phyloP scores from a whole-genome alignment of 1,140 invertebrate genomes.

The Solenopsis fugax region DNA sequence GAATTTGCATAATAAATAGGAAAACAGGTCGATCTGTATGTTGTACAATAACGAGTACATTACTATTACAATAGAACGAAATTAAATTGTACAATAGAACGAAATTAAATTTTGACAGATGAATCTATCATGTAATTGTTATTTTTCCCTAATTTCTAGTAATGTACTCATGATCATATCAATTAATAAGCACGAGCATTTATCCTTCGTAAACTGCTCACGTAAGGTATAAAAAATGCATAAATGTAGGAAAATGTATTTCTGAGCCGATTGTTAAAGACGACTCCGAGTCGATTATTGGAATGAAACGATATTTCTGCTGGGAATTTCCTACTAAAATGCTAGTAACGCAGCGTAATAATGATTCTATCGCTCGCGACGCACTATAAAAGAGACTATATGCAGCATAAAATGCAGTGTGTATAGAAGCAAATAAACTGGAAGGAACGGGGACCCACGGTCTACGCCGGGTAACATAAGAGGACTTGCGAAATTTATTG shows the following conservation, averaged over 20 bases:
- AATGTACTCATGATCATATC: not conserved
- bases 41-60: not conserved
- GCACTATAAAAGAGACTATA: constrained; percentile 32
- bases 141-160: not conserved
- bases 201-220: constrained; percentile 1
- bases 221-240: not conserved
- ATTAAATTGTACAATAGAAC: not conserved
- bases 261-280: constrained; percentile 1
- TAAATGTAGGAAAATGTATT: constrained; percentile 5
- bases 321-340: not conserved
- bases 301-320: constrained; percentile 10
- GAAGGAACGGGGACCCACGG: not conserved
- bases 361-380: constrained; percentile 41
- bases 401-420: constrained; percentile 35
- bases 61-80: not conserved
- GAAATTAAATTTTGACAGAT: not conserved
- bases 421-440: constrained; percentile 22
- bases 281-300: constrained; percentile 4
- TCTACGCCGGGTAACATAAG: not conserved
- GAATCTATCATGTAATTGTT: not conserved
- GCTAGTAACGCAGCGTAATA: constrained; percentile 26
- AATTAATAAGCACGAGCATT: not conserved
- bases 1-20: constrained; percentile 28
- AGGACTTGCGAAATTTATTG: constrained; percentile 53
- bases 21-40: not conserved